Evolutionary conservation across 2,888 invertebrate genomes (phyloP), one percentile per base, ranked within the genome.

Genomic region (Linyphia triangularis): DNA sequence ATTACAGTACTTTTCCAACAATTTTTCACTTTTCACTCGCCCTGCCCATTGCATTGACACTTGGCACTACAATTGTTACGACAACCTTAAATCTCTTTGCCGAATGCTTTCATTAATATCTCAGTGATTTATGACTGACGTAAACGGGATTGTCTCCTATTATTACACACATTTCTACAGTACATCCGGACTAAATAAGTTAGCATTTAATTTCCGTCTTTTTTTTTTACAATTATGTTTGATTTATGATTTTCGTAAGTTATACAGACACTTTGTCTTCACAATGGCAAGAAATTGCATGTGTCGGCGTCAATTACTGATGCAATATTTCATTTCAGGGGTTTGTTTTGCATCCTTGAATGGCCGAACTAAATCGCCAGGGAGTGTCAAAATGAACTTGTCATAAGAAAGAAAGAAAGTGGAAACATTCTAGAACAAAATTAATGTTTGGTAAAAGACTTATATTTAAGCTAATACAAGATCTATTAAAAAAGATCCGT

Each of bases 41-140:
- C 77, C 63, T 33, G 24, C 61, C 77, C 77, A 77, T 77, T 77
- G 26, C 37, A 37, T 63, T 77, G 77, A 77, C 77, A 77, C 57
- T 73, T 30, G 73, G 73, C 57, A 73, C 40, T 73, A 28, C 57
- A 73, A 51, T 30, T 73, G 57, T 30, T 22, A 19, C 26, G 40
- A 10, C 70, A 33, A 13, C 51, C n/a, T 51, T 51, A 51, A 51
- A 51, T 51, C 16, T n/a, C 9, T 33, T 33, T 33, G 33, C 51
- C n/a, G 51, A 51, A 51, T 16, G n/a, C 33, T 33, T 33, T 51
- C 51, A 9, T 51, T 51, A 16, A 51, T 51, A 51, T n/a, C n/a
- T 16, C n/a, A 1, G 51, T 51, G 51, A 51, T 51, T 51, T 51
- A 51, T 51, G 51, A 51, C 13, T 51, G n/a, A 51, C 51, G 16